Evolutionary conservation across 2,113 vertebrate genomes (phyloP), one percentile per base, ranked within the genome.

Genomic region (Oreochromis tanganicae): DNA sequence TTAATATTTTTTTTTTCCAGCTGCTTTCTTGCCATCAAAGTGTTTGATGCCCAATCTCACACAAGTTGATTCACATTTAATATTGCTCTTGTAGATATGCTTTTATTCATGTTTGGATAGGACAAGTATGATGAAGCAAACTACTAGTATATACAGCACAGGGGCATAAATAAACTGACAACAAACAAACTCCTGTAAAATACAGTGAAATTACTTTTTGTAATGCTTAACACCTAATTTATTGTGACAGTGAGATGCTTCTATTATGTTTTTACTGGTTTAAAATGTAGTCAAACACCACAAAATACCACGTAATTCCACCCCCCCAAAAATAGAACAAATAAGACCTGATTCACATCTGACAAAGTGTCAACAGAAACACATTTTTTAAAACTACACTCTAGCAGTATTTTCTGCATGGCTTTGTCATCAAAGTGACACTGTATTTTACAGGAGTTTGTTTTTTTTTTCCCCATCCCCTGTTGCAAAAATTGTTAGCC

Each of bases 101-200:
- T 92, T 93, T 93, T 81, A 83, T 87, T 89, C 80, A 87, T 68
- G 81, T 93, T 91, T 91, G 93, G 80, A 89, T 91, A 87, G 79
- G 82, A 87, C 16, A 57, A 86, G 87, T 90, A 61, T 84, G 87
- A 89, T 66, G 43, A 92, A 46, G 85, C 73, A 88, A 88, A 89
- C 56, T 85, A 78, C 88, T 87, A 54, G 55, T 82, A 61, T 57
- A 48, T 78, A 82, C 66, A 84, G 16, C 38, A 85, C 82, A 92
- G 87, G 89, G 85, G 29, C 27, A 11, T 46, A 17, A 34, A 83
- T n/a, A 86, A 71, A 88, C 43, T 81, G 85, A 55, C 89, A 85
- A 66, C 6, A 7, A 91, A 50, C 14, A 32, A 63, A 63, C 9
- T 41, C 68, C 68, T 90, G 85, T 87, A 66, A 92, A 82, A 75